Conservation (phyloP, 2,888 invertebrate genomes). For the Cosmia pyralina region DNA sequence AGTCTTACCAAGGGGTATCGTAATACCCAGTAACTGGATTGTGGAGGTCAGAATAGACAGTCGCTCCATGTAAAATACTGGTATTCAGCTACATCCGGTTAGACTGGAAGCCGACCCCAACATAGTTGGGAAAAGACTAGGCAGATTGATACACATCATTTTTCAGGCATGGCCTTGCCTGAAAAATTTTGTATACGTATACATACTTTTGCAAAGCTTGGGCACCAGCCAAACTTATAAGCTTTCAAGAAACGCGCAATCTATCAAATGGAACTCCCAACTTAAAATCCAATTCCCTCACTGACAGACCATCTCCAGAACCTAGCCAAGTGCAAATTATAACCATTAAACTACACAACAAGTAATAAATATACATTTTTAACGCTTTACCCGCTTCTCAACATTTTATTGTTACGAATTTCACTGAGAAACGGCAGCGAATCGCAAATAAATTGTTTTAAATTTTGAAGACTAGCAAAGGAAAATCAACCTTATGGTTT, state of each 20-base stretch:
- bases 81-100: too few species aligned
- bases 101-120: too few species aligned
- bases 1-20: too few species aligned
- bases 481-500: not conserved
- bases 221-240: constrained; percentile 9
- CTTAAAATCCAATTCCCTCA: constrained; percentile 23
- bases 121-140: too few species aligned
- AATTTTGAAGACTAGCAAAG: constrained; percentile 17
- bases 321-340: constrained; percentile 41
- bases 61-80: too few species aligned
- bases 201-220: not conserved
- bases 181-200: too few species aligned
- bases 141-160: too few species aligned
- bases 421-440: constrained; percentile 18
- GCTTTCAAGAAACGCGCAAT: constrained; percentile 18
- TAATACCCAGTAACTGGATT: too few species aligned
- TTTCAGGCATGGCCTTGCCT: too few species aligned
- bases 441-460: constrained; percentile 32
- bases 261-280: constrained; percentile 19
- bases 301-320: constrained; percentile 25
- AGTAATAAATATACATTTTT: constrained; percentile 48
- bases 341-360: constrained; percentile 38
- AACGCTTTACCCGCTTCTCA: constrained; percentile 17
- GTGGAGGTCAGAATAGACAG: too few species aligned
- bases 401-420: constrained; percentile 36